Conservation (phyloP, 2,888 invertebrate species). For the Hirtodrosophila histrioides region DNA sequence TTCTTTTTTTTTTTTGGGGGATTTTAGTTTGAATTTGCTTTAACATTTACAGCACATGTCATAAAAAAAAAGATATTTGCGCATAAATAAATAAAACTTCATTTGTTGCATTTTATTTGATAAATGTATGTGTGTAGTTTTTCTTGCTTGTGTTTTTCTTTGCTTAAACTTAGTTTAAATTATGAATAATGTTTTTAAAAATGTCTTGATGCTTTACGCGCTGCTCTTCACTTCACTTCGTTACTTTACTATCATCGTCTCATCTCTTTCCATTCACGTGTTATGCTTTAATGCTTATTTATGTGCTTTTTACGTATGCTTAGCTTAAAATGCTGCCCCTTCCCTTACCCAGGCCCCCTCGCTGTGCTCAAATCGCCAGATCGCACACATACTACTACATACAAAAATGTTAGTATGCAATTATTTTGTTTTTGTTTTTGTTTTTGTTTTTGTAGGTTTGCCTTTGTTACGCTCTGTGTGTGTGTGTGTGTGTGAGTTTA, state of each 20-base stretch:
- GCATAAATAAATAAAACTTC: constrained; percentile 68
- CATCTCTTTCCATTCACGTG: constrained; percentile 16
- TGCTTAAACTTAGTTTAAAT: constrained; percentile 75
- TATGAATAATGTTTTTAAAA: constrained; percentile 71
- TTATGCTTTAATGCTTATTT: constrained; percentile 48
- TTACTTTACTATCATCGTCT: constrained; percentile 41
- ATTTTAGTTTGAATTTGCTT: constrained; percentile 75
- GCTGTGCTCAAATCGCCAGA: constrained; percentile 37
- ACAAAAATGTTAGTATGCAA: constrained; percentile 35
- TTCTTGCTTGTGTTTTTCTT: constrained; percentile 27
- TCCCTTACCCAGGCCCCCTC: constrained; percentile 3
- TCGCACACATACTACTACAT: constrained; percentile 44
- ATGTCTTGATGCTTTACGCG: constrained; percentile 69
- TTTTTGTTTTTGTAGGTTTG: constrained; percentile 21
- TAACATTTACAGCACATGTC: constrained; percentile 64
- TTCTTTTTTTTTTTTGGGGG: constrained; percentile 75
- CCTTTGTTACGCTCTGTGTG: constrained; percentile 28
- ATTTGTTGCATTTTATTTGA: constrained; percentile 46
- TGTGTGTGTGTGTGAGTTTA: constrained; percentile 16
- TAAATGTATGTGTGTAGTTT: constrained; percentile 49
- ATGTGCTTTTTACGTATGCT: constrained; percentile 59
- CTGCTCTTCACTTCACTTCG: constrained; percentile 44
- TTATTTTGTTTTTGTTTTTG: constrained; percentile 16
- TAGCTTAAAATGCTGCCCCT: constrained; percentile 43
- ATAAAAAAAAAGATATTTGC: constrained; percentile 39